These are phyloP conservation scores for Montipora foliosa DNA, from an alignment of 64 coral and sea anemone species.

Conservation along the genomic window DNA sequence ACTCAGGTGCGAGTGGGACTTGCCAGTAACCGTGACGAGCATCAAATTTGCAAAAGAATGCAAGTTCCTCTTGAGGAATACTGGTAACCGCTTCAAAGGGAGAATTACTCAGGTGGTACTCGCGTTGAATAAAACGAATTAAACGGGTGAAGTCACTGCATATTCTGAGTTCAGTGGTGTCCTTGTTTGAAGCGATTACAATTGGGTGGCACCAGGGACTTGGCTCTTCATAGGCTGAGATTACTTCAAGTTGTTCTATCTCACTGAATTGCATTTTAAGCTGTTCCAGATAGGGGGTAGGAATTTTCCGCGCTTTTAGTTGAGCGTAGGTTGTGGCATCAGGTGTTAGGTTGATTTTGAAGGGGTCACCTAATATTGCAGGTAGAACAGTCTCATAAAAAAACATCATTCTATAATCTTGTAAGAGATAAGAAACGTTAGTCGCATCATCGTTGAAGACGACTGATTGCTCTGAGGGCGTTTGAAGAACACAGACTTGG, in stretches of 20 bases:
- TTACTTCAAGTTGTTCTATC: slow-evolving; percentile 25
- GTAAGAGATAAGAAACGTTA: too few relatives aligned
- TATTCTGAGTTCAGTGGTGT: slow-evolving; percentile 25
- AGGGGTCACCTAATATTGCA: slow-evolving; percentile 44
- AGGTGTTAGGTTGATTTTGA: slow-evolving; percentile 22
- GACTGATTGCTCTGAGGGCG: neutral
- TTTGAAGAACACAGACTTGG: neutral
- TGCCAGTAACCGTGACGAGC: too few relatives aligned
- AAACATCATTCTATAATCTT: neutral
- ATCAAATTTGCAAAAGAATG: too few relatives aligned
- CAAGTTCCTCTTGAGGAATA: too few relatives aligned
- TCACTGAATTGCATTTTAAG: neutral
- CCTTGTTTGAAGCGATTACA: slow-evolving; percentile 23
- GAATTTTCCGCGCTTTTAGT: slow-evolving; percentile 2
- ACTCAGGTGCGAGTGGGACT: neutral
- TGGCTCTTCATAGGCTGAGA: slow-evolving; percentile 8
- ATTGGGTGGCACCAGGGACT: slow-evolving; percentile 42
- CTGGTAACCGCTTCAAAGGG: too few relatives aligned
- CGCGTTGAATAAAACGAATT: slow-evolving; percentile 30
- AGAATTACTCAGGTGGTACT: neutral
- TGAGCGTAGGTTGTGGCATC: slow-evolving; percentile 28
- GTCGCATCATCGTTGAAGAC: neutral
- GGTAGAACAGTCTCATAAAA: slow-evolving; percentile 45
- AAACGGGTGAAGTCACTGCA: slow-evolving; percentile 23
- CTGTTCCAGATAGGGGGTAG: too few relatives aligned